Evolutionary conservation across 2,113 vertebrate species (phyloP).

Genomic region (Prunella fulvescens): DNA sequence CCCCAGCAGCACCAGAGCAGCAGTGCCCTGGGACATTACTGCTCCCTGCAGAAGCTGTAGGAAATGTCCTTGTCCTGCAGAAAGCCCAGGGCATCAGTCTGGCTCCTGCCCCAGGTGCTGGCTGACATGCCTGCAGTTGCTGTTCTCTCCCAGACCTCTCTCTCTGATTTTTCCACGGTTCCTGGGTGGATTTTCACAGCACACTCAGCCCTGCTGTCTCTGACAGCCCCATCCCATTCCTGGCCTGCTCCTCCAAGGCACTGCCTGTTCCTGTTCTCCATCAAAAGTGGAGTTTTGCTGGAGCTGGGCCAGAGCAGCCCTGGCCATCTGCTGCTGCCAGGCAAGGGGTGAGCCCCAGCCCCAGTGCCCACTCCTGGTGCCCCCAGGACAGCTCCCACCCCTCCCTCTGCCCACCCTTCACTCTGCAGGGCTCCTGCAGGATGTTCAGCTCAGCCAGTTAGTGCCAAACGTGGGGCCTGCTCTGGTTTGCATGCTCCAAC

Average conservation of each 20-base stretch:
- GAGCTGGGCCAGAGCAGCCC: slow-evolving; percentile 23
- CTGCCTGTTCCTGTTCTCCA: not conserved
- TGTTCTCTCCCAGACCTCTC: not conserved
- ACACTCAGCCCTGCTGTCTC: not conserved
- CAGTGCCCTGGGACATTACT: not conserved
- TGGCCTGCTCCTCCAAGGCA: slow-evolving; percentile 21
- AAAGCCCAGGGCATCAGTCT: not conserved
- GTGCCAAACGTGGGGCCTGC: not conserved
- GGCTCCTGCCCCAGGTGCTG: not conserved
- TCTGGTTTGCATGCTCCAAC: not conserved
- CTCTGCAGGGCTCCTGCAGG: not conserved
- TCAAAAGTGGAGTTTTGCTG: not conserved
- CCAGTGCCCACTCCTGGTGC: not conserved
- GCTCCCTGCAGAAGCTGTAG: not conserved
- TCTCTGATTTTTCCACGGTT: not conserved
- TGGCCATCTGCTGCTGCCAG: not conserved
- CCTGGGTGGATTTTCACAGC: not conserved
- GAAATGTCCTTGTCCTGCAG: not conserved
- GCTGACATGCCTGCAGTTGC: not conserved
- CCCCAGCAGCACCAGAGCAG: no score
- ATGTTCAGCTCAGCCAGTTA: not conserved
- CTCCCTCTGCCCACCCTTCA: not conserved
- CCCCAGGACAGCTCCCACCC: not conserved
- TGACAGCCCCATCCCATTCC: not conserved
- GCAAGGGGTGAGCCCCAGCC: not conserved